Evolutionary conservation across 2,888 invertebrate species (phyloP).

Genomic region (Pristionchus mayeri): DNA sequence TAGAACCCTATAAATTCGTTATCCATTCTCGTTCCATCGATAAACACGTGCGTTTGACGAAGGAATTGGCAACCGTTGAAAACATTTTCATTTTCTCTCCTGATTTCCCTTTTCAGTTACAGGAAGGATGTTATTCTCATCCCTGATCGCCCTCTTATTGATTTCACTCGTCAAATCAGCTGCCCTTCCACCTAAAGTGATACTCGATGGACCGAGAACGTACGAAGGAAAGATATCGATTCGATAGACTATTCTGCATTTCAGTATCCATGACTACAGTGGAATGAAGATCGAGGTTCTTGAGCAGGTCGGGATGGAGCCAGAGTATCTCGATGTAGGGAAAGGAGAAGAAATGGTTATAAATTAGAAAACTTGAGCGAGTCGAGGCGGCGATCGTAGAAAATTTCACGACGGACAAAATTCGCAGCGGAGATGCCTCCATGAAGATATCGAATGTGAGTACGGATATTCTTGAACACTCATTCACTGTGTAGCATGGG

Average conservation of each 20-base stretch:
- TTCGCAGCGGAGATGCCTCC: neutral
- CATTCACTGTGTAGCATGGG: neutral
- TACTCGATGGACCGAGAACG: slow-evolving; percentile 21
- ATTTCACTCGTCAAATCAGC: slow-evolving; percentile 15
- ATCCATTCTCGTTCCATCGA: neutral
- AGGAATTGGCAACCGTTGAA: neutral
- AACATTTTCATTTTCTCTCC: neutral
- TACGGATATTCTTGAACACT: neutral
- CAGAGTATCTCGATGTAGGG: slow-evolving; percentile 18
- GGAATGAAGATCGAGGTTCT: slow-evolving; percentile 28
- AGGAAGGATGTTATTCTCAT: slow-evolving; percentile 15
- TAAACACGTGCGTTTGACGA: neutral
- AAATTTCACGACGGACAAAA: slow-evolving; percentile 20
- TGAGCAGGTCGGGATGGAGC: slow-evolving; percentile 24
- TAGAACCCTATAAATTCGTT: neutral
- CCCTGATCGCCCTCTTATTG: neutral
- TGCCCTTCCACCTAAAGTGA: neutral
- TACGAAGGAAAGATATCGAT: neutral
- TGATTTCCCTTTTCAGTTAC: too few species aligned
- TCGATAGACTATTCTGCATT: neutral
- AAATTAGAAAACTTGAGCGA: neutral
- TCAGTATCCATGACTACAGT: slow-evolving; percentile 35
- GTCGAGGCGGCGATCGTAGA: neutral
- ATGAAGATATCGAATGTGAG: slow-evolving; percentile 34
- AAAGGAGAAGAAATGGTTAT: neutral